Evolutionary conservation across 2,797 vertebrate species (phyloP).

Genomic region (Sphenopsis melanotis): DNA sequence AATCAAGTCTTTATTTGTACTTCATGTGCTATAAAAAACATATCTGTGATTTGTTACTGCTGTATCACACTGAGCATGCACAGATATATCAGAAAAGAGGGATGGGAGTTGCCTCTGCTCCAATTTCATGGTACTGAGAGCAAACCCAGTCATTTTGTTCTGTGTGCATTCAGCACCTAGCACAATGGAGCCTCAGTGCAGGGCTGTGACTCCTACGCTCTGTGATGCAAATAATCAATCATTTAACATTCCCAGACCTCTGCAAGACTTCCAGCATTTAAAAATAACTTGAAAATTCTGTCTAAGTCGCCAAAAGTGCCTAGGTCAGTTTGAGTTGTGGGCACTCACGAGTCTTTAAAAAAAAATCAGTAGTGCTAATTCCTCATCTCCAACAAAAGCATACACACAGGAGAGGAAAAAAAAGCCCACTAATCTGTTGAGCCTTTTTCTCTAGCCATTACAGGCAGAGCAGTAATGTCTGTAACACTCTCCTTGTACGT

Average conservation of each 20-base stretch:
- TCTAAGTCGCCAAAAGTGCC: neutral
- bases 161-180: slow-evolving; percentile 33
- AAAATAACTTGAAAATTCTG: slow-evolving; percentile 34
- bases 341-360: neutral
- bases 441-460: neutral
- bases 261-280: neutral
- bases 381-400: neutral
- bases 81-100: neutral
- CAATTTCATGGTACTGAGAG: neutral
- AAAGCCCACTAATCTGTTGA: neutral
- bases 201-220: neutral
- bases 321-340: neutral
- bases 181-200: slow-evolving; percentile 39
- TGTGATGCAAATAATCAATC: slow-evolving; percentile 8
- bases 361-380: neutral
- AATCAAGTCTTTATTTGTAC: neutral
- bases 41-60: neutral
- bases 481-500: neutral
- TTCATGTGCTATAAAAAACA: neutral
- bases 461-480: slow-evolving; percentile 3
- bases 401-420: neutral
- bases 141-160: neutral
- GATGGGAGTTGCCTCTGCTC: neutral
- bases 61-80: neutral
- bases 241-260: slow-evolving; percentile 37